A percentile compares a stretch with the other conserved stretches of the same genome.
These are phyloP conservation scores for Fragum sueziense DNA, from an alignment of 2,888 invertebrate genomes.

Conservation along the genomic window DNA sequence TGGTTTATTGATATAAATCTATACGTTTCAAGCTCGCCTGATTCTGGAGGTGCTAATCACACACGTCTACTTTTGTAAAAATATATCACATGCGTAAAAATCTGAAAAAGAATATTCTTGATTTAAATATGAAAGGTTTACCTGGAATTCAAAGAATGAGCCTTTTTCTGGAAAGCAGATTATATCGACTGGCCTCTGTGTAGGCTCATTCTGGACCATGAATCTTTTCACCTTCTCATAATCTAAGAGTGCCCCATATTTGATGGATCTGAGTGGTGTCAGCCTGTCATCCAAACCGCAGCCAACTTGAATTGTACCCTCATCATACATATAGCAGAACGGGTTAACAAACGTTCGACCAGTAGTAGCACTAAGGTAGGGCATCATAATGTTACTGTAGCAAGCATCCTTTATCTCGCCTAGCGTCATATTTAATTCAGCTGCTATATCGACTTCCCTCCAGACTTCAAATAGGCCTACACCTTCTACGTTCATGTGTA, in stretches of 20 bases:
- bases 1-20: too few species aligned
- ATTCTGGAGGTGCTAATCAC: too few species aligned
- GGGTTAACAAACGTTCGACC: neutral
- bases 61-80: too few species aligned
- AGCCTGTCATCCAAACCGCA: neutral
- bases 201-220: too few species aligned
- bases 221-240: neutral
- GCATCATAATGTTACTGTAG: neutral
- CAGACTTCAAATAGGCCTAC: neutral
- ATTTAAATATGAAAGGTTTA: too few species aligned
- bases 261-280: neutral
- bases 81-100: too few species aligned
- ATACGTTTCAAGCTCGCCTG: too few species aligned
- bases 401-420: neutral
- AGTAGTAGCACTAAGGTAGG: neutral
- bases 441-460: neutral
- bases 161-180: too few species aligned
- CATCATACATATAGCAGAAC: neutral
- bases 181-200: too few species aligned
- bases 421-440: neutral
- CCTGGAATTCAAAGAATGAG: too few species aligned
- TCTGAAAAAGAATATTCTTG: too few species aligned
- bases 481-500: neutral
- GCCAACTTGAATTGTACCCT: neutral
- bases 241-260: neutral